Base-by-base conservation (phyloP, 2,888 invertebrate species). In the Drosophila setosimentum region DNA sequence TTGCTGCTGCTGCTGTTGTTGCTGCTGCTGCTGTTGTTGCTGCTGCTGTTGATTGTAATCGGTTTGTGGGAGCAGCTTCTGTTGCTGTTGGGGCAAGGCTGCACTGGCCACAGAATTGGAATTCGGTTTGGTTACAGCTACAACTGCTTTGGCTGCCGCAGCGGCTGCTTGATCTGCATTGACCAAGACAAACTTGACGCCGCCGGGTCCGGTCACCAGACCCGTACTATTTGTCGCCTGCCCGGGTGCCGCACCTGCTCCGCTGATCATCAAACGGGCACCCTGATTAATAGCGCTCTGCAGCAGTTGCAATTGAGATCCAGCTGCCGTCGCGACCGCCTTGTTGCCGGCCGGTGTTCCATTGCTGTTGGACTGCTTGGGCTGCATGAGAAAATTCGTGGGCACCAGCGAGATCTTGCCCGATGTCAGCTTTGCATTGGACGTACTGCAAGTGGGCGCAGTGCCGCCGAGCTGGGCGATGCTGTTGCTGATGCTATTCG, bases 381-480 rank as follows among this genome's bases (percentile, higher is more conserved):
- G 90, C 59, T 93, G 93, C 78, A 93, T 89, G 1, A 93, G 86
- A 37, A 93, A 92, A 71, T 93, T 93, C 0, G 93, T 93, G 32
- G 93, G 93, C n/a, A 93, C 93, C 49, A 93, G 48, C 0, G 93
- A 93, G 11, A 93, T 93, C 81, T 93, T 93, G 4, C 92, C 88
- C 5, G 82, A 76, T 13, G 82, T 70, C 24, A 83, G 49, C 32
- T 76, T 76, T 3, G 48, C 53, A 2, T 48, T 58, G 0, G 78
- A 49, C 1, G 75, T 27, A n/a, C 67, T 77, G 35, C 73, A 76
- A 10, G 77, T 78, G n/a, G 81, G 60, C 1, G 73, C 73, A 4
- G 78, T 66, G 61, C 53, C 57, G 35, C 59, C 68, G 35, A 85
- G 30, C 72, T 67, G 68, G 6, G 76, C 61, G 24, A 72, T 67